Conservation (phyloP, 1,140 invertebrate genomes). For the Tyrophagus putrescentiae region DNA sequence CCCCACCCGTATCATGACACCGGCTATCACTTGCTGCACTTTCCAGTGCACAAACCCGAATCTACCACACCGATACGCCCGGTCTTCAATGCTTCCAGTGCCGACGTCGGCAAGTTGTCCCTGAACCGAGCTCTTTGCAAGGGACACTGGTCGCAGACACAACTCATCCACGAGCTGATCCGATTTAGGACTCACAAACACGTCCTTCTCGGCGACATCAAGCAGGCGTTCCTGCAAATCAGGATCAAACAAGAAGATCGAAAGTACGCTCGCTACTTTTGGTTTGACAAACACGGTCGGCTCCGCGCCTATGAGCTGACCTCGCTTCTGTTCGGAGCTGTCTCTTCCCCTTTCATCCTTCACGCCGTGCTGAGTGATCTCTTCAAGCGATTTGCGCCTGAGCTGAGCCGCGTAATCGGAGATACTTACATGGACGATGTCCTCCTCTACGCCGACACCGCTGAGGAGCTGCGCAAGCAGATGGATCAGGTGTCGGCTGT, state of each 20-base stretch:
- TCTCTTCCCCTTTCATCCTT: background rate
- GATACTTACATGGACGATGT: background rate
- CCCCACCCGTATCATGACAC: background rate
- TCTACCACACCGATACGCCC: background rate
- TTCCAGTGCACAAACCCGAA: background rate
- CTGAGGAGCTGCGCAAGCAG: background rate
- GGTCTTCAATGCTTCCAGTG: background rate
- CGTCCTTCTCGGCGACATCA: too few relatives aligned
- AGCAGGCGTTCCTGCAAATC: too few relatives aligned
- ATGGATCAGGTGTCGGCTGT: background rate
- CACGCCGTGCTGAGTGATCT: background rate
- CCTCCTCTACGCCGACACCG: background rate
- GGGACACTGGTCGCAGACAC: too few relatives aligned
- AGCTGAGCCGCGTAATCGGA: background rate
- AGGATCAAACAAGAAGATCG: background rate
- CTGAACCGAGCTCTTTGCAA: too few relatives aligned
- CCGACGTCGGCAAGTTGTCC: too few relatives aligned
- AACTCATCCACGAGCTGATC: too few relatives aligned
- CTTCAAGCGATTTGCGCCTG: background rate
- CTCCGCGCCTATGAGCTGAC: background rate
- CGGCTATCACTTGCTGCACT: background rate
- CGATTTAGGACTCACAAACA: too few relatives aligned
- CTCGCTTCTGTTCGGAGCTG: background rate
- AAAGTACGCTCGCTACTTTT: background rate
- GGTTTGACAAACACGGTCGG: background rate